Evolutionary conservation across 2,797 vertebrate species (phyloP), one percentile per base, ranked within the genome.

Genomic region (Galaxias olidus): DNA sequence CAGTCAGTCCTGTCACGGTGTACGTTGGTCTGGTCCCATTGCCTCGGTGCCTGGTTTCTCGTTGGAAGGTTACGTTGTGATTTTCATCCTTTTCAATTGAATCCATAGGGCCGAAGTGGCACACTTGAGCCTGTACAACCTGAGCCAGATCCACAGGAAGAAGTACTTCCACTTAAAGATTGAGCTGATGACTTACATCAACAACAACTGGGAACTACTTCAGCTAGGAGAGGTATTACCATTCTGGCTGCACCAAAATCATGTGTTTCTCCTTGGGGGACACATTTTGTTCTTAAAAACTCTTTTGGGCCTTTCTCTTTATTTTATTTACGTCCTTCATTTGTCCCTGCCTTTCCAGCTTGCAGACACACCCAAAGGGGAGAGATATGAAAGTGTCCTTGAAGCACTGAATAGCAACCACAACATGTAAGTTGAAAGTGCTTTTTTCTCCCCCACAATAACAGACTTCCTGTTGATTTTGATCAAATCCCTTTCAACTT

Each of bases 121-220:
- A 88, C 97, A 99, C 88, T 88, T 99, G 86, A 96, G 96, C 88
- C 93, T 99, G 86, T 99, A 98, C 90, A 99, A 99, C 88, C 87
- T 98, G 90, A 98, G 95, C 89, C 95, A 98, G 87, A 96, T 98
- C 90, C 95, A 98, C 89, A 99, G 98, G 91, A 99, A 98, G 92
- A 99, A 98, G 89, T 99, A 99, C 73, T 99, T 98, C 90, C 96
- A 99, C 88, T 99, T 95, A 0, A 95, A 97, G 87, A 91, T 96
- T 89, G 94, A 97, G 85, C 92, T 99, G 74, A 97, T 99, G 95
- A 87, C 92, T 69, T 99, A 97, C 74, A 97, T 99, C 87, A 98
- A 97, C 77, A 93, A 97, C 76, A 98, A 97, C 90, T 99, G 97
- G 97, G 95, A 98, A 76, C 91, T 94, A 80, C 89, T 99, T 73